A percentile compares a stretch with the other conserved stretches of the same genome.
phyloP scores from a whole-genome alignment of 92 coral and sea anemone genomes.

The Palythoa grandis region DNA sequence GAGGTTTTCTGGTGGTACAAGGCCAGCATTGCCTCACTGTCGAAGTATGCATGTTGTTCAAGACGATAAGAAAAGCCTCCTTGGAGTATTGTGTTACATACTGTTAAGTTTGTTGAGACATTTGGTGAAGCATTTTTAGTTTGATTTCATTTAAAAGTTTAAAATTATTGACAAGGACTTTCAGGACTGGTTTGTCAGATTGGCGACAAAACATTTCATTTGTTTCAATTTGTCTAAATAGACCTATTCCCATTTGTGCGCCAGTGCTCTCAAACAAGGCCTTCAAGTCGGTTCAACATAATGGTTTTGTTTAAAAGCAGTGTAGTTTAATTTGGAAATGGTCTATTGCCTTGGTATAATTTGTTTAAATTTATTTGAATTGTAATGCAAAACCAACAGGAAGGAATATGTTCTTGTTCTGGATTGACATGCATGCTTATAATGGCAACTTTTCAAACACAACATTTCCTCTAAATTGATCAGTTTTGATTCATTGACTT shows the following conservation, averaged over 20 bases:
- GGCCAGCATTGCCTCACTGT: background rate
- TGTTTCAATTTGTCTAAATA: too few relatives aligned
- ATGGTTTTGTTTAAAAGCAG: background rate
- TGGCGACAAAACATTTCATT: too few relatives aligned
- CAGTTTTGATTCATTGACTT: background rate
- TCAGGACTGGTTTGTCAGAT: too few relatives aligned
- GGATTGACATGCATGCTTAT: background rate
- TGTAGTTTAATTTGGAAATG: background rate
- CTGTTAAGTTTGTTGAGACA: background rate
- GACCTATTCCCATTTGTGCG: too few relatives aligned
- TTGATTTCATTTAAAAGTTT: background rate
- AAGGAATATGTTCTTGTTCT: background rate
- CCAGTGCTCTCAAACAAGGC: too few relatives aligned
- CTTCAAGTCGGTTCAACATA: too few relatives aligned
- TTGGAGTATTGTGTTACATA: too few relatives aligned
- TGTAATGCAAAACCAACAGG: background rate
- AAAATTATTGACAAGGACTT: background rate
- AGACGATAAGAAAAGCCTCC: background rate
- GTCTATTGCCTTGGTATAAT: too few relatives aligned
- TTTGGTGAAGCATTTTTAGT: too few relatives aligned
- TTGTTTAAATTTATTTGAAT: background rate
- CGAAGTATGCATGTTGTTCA: background rate
- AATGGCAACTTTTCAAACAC: background rate
- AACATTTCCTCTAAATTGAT: background rate
- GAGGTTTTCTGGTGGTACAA: too few relatives aligned